A percentile compares a stretch with the other conserved stretches of the same genome.
These are phyloP conservation scores for Ancistrus triradiatus DNA, from an alignment of 2,113 vertebrate species.

Conservation along the genomic window DNA sequence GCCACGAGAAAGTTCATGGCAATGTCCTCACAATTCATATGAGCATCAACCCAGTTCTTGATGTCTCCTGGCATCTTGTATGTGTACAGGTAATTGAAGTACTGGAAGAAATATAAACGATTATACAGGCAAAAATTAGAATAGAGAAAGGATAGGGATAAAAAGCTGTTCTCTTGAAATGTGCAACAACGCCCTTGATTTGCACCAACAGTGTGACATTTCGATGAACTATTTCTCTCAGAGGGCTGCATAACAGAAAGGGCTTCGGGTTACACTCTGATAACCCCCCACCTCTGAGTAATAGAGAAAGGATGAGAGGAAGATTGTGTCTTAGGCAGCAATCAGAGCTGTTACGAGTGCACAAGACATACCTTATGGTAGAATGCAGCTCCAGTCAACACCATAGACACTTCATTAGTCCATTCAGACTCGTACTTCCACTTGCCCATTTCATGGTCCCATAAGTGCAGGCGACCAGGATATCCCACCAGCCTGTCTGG, in stretches of 20 bases:
- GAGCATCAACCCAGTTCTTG: slow-evolving; percentile 97
- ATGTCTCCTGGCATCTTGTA: slow-evolving; percentile 99
- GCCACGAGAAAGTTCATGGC: slow-evolving; percentile 98
- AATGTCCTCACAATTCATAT: slow-evolving; percentile 98
- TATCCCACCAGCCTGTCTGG: slow-evolving; percentile 94
- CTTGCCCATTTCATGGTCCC: slow-evolving; percentile 97
- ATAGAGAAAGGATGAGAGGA: background rate
- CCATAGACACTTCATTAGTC: slow-evolving; percentile 99
- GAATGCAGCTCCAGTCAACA: slow-evolving; percentile 94
- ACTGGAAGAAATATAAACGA: slow-evolving; percentile 65
- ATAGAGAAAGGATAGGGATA: background rate
- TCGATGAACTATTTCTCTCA: slow-evolving; percentile 1
- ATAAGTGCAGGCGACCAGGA: slow-evolving; percentile 92
- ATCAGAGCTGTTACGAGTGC: background rate
- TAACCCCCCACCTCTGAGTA: background rate
- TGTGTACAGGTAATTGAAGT: slow-evolving; percentile 97
- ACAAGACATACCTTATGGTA: slow-evolving; percentile 89
- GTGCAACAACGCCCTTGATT: background rate
- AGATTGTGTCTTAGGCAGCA: too few species aligned
- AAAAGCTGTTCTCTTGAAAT: background rate
- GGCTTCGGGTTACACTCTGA: background rate
- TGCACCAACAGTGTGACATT: background rate
- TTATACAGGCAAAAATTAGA: background rate
- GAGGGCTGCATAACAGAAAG: background rate
- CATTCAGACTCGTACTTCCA: slow-evolving; percentile 99